Conservation (phyloP, 2,797 vertebrate genomes). For the Pseudochaenichthys georgianus region DNA sequence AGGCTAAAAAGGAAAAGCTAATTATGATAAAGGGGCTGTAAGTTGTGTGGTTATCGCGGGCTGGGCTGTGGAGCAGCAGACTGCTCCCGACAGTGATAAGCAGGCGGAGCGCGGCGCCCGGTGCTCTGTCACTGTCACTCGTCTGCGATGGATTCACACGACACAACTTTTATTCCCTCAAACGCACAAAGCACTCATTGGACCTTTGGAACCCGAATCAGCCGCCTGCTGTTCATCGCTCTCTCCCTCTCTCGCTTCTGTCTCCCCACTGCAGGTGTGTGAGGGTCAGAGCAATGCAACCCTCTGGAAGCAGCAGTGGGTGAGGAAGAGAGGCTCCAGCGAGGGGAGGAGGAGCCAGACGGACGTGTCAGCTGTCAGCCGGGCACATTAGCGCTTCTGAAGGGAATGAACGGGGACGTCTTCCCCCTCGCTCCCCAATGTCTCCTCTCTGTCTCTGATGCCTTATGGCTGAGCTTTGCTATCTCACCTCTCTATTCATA, state of each 20-base stretch:
- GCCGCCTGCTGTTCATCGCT: constrained; percentile 1
- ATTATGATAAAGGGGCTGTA: constrained; percentile 90
- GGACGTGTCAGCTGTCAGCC: constrained; percentile 64
- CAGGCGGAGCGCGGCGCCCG: constrained; percentile 76
- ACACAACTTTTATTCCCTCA: constrained; percentile 60
- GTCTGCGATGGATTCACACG: constrained; percentile 70
- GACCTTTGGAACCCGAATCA: constrained; percentile 20
- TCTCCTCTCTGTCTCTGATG: constrained; percentile 48
- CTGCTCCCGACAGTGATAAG: constrained; percentile 87
- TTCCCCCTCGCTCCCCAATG: constrained; percentile 58
- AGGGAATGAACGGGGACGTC: constrained; percentile 56
- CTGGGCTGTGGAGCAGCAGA: constrained; percentile 85
- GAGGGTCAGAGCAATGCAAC: constrained; percentile 22
- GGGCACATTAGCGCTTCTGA: constrained; percentile 59
- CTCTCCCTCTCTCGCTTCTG: not conserved
- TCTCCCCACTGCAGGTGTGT: not conserved
- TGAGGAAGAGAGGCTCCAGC: constrained; percentile 7
- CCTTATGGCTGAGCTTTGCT: constrained; percentile 40
- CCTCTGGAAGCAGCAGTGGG: not conserved
- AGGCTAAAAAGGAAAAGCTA: constrained; percentile 88
- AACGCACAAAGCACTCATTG: constrained; percentile 42
- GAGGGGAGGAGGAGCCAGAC: constrained; percentile 42
- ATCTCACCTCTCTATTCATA: constrained; percentile 60
- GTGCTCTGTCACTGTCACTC: constrained; percentile 87
- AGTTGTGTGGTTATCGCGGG: constrained; percentile 87